These are phyloP conservation scores for Athripsodes cinereus DNA, from an alignment of 2,888 invertebrate genomes.

Conservation along the genomic window DNA sequence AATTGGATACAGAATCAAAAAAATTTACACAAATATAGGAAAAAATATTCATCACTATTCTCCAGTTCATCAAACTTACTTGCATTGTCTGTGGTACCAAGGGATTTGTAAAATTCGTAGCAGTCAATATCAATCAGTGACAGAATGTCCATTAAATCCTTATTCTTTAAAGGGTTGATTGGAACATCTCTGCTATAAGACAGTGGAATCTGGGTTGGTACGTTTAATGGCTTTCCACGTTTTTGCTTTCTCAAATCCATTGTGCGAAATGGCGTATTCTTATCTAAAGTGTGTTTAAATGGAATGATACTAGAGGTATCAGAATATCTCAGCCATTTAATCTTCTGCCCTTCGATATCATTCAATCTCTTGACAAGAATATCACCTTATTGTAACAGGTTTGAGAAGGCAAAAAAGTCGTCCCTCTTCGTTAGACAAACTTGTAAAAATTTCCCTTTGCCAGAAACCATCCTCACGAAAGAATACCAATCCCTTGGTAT, in stretches of 20 bases:
- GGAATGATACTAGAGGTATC: neutral
- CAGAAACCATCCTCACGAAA: neutral
- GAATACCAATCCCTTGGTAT: conserved; percentile 2
- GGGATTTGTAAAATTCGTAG: neutral
- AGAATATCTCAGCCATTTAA: neutral
- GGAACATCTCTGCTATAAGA: neutral
- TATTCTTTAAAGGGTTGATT: neutral
- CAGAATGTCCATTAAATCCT: neutral
- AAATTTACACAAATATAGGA: neutral
- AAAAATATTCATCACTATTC: neutral
- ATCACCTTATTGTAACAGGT: neutral
- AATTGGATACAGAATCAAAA: neutral
- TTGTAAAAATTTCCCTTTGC: neutral
- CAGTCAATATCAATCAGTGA: conserved; percentile 1
- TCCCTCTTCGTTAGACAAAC: neutral
- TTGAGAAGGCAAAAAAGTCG: neutral
- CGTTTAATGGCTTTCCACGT: neutral
- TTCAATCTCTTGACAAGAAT: neutral
- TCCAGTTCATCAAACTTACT: neutral
- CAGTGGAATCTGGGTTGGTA: neutral
- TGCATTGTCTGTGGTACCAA: neutral
- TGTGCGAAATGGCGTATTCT: neutral
- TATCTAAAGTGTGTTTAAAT: neutral
- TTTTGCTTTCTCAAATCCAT: neutral
- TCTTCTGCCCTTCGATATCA: neutral